Conservation (phyloP, 2,797 vertebrate species). For the Scomberomorus guttatus region DNA sequence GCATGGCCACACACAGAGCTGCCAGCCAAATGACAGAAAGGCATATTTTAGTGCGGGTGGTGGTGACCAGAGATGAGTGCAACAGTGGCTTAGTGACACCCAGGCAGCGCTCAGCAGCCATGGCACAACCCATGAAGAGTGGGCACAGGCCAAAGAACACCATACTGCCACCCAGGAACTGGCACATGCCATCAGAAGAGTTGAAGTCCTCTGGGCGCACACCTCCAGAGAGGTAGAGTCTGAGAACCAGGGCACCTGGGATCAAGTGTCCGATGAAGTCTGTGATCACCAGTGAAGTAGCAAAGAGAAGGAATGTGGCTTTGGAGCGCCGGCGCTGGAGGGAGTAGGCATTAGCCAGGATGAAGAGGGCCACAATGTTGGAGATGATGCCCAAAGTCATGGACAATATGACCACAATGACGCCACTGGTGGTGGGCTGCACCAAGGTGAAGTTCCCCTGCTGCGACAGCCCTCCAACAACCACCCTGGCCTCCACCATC, state of each 20-base stretch:
- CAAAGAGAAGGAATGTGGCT: conserved; percentile 90
- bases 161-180: conserved; percentile 92
- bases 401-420: conserved; percentile 84
- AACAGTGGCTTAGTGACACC: conserved; percentile 90
- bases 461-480: conserved; percentile 42
- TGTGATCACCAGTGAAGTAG: conserved; percentile 89
- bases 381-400: conserved; percentile 92
- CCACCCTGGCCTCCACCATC: conserved; percentile 54
- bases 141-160: conserved; percentile 94
- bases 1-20: conserved; percentile 87
- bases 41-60: conserved; percentile 85
- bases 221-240: conserved; percentile 83
- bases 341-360: conserved; percentile 88
- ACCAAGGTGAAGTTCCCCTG: conserved; percentile 65
- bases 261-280: conserved; percentile 92
- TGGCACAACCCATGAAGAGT: conserved; percentile 91
- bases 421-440: conserved; percentile 57
- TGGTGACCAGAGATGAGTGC: conserved; percentile 88
- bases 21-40: conserved; percentile 83
- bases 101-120: conserved; percentile 92
- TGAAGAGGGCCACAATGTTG: conserved; percentile 90
- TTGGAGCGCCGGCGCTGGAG: conserved; percentile 89
- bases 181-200: conserved; percentile 84
- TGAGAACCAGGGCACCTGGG: conserved; percentile 89
- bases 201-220: conserved; percentile 51